Evolutionary conservation across 2,797 vertebrate genomes (phyloP), one percentile per base, ranked within the genome.

Genomic region (Peromyscus eremicus): DNA sequence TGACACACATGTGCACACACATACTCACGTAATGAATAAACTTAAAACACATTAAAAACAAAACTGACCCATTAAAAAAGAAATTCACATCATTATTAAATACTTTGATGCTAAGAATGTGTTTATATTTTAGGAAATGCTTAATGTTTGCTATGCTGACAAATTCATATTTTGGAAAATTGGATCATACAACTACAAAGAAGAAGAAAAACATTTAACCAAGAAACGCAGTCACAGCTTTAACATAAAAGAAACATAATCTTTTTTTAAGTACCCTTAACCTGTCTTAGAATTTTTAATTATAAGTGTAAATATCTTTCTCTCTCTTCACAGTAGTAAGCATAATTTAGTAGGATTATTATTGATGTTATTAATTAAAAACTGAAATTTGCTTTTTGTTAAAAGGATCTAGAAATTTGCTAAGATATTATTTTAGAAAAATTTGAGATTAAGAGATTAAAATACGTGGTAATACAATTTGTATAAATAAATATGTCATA

Each of bases 401-500:
- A 49, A 79, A 57, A 91, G 1, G 92, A 49, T 55, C 32, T 16
- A 75, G 6, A 88, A 81, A 2, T 66, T 97, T 96, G 94, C 81
- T 93, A 92, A 94, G 81, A 93, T 46, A 83, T 9, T 94, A 49
- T 95, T 96, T 92, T 84, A 34, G 64, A n/a, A 73, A 46, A 11
- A 87, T 93, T 89, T 93, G 29, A 94, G 21, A 83, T 4, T 94
- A 85, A 49, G 87, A 64, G 7, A 75, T 79, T 95, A 80, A 89
- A 92, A 80, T 76, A 87, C 2, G 76, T 29, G 27, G 4, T 81
- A n/a, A 0, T 85, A 60, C 81, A 97, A 98, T 85, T 92, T 95
- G 5, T 97, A 90, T 89, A 86, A 89, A 11, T 98, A 7, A 96
- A 21, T 70, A 92, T 91, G 88, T 97, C 6, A 68, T 96, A 40